phyloP scores from a whole-genome alignment of 1,140 invertebrate species.

The Leptoteleia sp. region DNA sequence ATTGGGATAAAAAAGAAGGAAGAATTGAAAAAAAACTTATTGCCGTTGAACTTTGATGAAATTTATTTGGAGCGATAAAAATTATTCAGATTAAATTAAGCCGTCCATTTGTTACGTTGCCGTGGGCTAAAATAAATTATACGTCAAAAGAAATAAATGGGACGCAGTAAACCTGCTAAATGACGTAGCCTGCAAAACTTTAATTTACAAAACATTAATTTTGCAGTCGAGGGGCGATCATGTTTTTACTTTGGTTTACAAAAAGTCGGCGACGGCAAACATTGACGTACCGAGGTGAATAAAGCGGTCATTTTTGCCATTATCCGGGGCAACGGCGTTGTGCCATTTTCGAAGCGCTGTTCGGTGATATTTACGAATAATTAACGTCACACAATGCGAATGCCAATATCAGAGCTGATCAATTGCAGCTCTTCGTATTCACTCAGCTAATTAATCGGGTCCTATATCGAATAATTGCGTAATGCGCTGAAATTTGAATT shows the following conservation, averaged over 20 bases:
- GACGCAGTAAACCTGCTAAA: slow-evolving; percentile 16
- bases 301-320: no score
- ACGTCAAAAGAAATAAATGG: slow-evolving; percentile 47
- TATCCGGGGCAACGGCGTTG: no score
- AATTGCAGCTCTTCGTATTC: slow-evolving; percentile 37
- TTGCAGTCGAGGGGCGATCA: background rate
- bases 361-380: slow-evolving; percentile 18
- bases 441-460: slow-evolving; percentile 36
- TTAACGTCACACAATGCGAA: slow-evolving; percentile 27
- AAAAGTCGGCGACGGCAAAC: background rate
- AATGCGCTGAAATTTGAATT: slow-evolving; percentile 36
- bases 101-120: slow-evolving; percentile 10
- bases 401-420: slow-evolving; percentile 46
- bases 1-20: no score
- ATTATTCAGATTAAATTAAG: no score
- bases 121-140: slow-evolving; percentile 35
- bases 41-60: no score
- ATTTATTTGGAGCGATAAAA: no score
- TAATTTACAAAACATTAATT: slow-evolving; percentile 27
- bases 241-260: background rate
- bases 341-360: background rate
- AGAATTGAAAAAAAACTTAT: no score
- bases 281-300: background rate
- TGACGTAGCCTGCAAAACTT: slow-evolving; percentile 23
- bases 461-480: slow-evolving; percentile 47